Conservation (phyloP, 2,888 invertebrate species). For the Dinocampus coccinellae region DNA sequence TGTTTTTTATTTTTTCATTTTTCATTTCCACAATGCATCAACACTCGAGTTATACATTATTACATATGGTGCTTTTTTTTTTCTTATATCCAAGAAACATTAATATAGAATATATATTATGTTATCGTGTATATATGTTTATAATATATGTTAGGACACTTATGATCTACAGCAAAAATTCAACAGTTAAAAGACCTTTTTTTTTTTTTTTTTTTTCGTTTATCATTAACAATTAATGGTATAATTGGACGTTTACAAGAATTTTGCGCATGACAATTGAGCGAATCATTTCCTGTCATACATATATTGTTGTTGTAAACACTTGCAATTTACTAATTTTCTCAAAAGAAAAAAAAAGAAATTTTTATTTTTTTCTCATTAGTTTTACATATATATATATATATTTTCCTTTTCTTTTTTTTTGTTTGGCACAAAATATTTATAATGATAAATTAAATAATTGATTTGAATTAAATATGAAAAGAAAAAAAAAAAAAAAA, state of each 20-base stretch:
- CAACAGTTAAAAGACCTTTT: slow-evolving; percentile 66
- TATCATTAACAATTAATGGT: slow-evolving; percentile 46
- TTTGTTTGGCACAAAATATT: background rate
- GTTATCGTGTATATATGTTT: slow-evolving; percentile 50
- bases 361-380: too few species aligned
- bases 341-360: background rate
- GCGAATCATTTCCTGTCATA: background rate
- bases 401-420: background rate
- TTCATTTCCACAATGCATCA: slow-evolving; percentile 36
- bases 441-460: background rate
- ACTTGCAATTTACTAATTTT: slow-evolving; percentile 10
- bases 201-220: background rate
- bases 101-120: slow-evolving; percentile 65
- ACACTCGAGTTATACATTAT: slow-evolving; percentile 44
- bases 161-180: slow-evolving; percentile 66
- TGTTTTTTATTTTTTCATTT: background rate
- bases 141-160: slow-evolving; percentile 66
- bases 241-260: slow-evolving; percentile 19
- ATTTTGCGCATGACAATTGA: background rate
- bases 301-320: background rate
- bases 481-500: too few species aligned
- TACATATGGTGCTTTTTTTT: slow-evolving; percentile 28
- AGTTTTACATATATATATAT: too few species aligned
- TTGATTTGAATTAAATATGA: background rate
- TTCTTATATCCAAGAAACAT: slow-evolving; percentile 65